Evolutionary conservation across 2,113 vertebrate genomes (phyloP), one percentile per base, ranked within the genome.

Genomic region (Oenanthe oenanthe): DNA sequence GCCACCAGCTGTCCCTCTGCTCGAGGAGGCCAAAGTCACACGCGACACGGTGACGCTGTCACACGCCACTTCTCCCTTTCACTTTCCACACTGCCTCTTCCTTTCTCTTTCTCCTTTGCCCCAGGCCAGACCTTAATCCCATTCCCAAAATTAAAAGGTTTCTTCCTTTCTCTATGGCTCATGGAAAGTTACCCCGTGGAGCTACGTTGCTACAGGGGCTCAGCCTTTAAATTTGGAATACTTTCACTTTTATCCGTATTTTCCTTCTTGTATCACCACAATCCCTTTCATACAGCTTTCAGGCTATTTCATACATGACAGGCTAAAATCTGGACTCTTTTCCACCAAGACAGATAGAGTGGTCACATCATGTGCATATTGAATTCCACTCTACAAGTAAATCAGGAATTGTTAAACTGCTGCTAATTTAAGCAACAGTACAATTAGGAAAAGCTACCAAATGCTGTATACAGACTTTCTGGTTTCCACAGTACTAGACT

Each of bases 201-300:
- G 47, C 13, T 43, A 36, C 47, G 50, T 11, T 45, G 58, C 81
- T 42, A 47, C 18, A 38, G 36, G n/a, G 16, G 3, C 15, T 87
- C 56, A 78, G 73, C 26, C 56, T 82, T 89, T 24, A 31, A 5
- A 68, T 82, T 62, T 58, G 42, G 17, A 38, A 71, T 88, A 73
- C 74, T 85, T 96, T 90, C 73, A 40, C 29, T 96, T 96, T 92
- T 53, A 40, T 50, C 73, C 36, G 14, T 28, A 72, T 80, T 89
- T 92, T 95, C 83, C 66, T 81, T 70, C 73, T 77, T 81, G 24
- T 68, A 87, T 56, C 42, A 68, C 61, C 57, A 76, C 47, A 83
- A 78, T 38, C 8, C 50, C 17, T 75, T 71, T 60, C 45, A 28
- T 13, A 45, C 5, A 48, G 40, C 25, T 92, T 87, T 78, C 53